Conservation (phyloP, 2,888 invertebrate genomes). For the Oligia strigilis region DNA sequence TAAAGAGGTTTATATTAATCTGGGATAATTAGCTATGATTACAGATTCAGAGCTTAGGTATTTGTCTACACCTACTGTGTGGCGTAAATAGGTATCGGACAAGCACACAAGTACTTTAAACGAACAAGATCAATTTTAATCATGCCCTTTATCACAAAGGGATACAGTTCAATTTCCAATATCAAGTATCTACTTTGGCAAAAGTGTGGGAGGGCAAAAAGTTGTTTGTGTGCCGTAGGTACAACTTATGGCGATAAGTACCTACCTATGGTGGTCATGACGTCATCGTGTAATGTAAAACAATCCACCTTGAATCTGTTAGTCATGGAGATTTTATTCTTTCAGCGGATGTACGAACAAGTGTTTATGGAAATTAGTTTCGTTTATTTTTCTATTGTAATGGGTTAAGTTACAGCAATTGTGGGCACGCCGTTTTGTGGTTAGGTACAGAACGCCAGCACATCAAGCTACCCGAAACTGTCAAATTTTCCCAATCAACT, state of each 20-base stretch:
- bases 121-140: neutral
- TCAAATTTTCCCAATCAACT: too few species aligned
- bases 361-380: conserved; percentile 48
- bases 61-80: conserved; percentile 14
- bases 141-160: conserved; percentile 20
- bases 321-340: conserved; percentile 57
- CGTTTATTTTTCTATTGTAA: conserved; percentile 41
- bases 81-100: conserved; percentile 29
- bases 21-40: neutral
- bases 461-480: too few species aligned
- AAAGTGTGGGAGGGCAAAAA: conserved; percentile 70
- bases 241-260: conserved; percentile 54
- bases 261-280: conserved; percentile 42
- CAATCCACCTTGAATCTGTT: conserved; percentile 61
- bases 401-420: neutral
- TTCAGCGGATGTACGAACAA: conserved; percentile 39
- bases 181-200: conserved; percentile 19
- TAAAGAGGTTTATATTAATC: conserved; percentile 2
- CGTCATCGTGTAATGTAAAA: conserved; percentile 56
- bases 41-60: conserved; percentile 9
- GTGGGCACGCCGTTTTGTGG: conserved; percentile 12
- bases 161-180: conserved; percentile 49
- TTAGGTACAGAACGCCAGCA: neutral
- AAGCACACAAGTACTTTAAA: conserved; percentile 22
- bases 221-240: conserved; percentile 72